Percentiles rank a stretch among this genome's conserved stretches.
Evolutionary conservation across 23 tunicate genomes (phyloP).

Genomic region (Aplidium turbinatum): DNA sequence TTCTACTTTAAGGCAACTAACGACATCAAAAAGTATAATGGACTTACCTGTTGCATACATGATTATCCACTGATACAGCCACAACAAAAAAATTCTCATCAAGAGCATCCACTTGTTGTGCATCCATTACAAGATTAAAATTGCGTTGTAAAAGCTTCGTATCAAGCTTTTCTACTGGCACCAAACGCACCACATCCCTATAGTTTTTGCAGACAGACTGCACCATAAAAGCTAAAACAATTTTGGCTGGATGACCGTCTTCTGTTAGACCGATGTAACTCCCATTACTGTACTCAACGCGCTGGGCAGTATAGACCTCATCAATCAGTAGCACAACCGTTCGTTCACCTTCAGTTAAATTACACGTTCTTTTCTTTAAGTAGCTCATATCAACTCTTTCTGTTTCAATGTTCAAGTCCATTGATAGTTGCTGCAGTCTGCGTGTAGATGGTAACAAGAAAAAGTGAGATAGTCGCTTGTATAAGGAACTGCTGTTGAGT

Average conservation of each 20-base stretch:
- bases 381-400: constrained; percentile 14
- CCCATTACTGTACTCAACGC: constrained; percentile 35
- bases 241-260: constrained; percentile 16
- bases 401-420: constrained; percentile 7
- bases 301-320: constrained; percentile 31
- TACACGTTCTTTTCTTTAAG: constrained; percentile 10
- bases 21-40: too few species aligned
- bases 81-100: constrained; percentile 6
- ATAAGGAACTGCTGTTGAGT: constrained; percentile 14
- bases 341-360: background rate
- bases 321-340: constrained; percentile 3
- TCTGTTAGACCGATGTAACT: constrained; percentile 25
- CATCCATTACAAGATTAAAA: constrained; percentile 17
- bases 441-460: constrained; percentile 1
- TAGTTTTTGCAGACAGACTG: constrained; percentile 20
- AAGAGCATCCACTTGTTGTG: too few species aligned
- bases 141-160: constrained; percentile 7
- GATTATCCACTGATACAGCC: constrained; percentile 8
- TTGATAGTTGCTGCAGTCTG: constrained; percentile 28
- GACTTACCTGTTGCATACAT: too few species aligned
- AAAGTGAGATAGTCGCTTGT: background rate
- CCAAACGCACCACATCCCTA: constrained; percentile 11
- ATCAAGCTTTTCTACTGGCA: constrained; percentile 31
- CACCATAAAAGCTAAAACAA: constrained; percentile 24
- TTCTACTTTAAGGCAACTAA: too few species aligned